Base-by-base conservation (phyloP, 2,113 vertebrate genomes). In the Nothobranchius kuhntae region DNA sequence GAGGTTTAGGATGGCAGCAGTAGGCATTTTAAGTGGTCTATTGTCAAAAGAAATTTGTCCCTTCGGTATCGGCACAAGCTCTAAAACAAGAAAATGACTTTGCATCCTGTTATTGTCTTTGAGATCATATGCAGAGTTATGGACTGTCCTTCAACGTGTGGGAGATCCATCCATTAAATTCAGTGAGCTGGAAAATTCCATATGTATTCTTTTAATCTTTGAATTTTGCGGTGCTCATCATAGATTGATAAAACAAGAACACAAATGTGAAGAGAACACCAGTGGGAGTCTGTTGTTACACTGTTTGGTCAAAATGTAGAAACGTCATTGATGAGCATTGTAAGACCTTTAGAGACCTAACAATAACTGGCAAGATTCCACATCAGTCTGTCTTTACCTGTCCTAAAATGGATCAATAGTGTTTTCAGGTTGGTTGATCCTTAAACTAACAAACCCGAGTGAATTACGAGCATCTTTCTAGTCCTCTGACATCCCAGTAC, bases 251-350 rank as follows among this genome's bases (percentile, higher is more conserved):
- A 52, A 45, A 48, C 46, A 59, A 9, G 24, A 65, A 48, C 36
- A 53, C 53, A 38, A 2, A n/a, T 9, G 8, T 64, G 13, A 69
- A 40, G 9, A 8, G 65, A 12, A 54, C 40, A 44, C 62, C 46
- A 50, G 2, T 17, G 50, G 55, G 53, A 3, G n/a, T 3, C 0
- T 30, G 38, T 1, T 6, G 12, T 12, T 24, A 57, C 30, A 30
- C 12, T 45, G 35, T 36, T 68, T 63, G 35, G 58, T 36, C 15
- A 67, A 73, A 57, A 24, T 55, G 47, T 51, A 59, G 30, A 68
- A 59, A 57, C 67, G 70, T 87, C 79, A 52, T 47, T 35, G 52
- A 74, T 0, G 68, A 72, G 70, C 71, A 81, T 80, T 76, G 73
- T 62, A 53, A 67, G 55, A 59, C 75, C 81, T 57, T 64, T 67